phyloP scores from a whole-genome alignment of 1,140 invertebrate genomes.

The Oedothorax gibbosus region DNA sequence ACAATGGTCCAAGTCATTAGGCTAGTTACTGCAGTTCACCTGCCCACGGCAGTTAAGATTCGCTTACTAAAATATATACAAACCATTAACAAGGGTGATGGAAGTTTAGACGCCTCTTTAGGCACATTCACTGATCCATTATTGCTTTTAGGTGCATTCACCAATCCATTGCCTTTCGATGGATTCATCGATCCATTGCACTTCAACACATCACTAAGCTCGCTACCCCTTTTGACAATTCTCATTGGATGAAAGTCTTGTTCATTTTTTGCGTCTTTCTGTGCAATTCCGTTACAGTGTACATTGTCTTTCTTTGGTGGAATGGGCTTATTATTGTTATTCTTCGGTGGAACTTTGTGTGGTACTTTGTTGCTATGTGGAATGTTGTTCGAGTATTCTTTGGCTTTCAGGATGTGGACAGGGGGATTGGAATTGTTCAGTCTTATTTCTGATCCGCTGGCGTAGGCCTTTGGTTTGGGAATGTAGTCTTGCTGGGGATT shows the following conservation, averaged over 20 bases:
- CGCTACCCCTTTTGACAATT: constrained; percentile 51
- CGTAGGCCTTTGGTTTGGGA: background rate
- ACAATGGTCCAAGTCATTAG: too few relatives aligned
- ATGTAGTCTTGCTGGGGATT: background rate
- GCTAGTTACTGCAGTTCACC: too few relatives aligned
- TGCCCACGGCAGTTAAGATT: too few relatives aligned
- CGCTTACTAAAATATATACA: too few relatives aligned
- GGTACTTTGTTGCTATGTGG: background rate
- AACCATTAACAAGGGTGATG: too few relatives aligned
- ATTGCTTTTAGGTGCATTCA: too few relatives aligned
- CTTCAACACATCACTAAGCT: constrained; percentile 17
- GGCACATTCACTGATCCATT: too few relatives aligned
- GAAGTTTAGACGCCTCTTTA: too few relatives aligned
- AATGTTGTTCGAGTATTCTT: background rate
- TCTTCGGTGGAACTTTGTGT: constrained; percentile 1
- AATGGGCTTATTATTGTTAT: background rate
- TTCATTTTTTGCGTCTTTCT: constrained; percentile 5
- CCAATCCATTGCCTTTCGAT: background rate
- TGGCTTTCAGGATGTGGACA: background rate
- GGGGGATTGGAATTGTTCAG: too few relatives aligned
- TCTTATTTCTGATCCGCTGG: background rate
- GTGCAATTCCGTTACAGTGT: background rate
- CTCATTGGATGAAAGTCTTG: constrained; percentile 32
- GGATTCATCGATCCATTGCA: background rate
- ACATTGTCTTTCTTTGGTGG: constrained; percentile 3